Base-by-base conservation (phyloP, 2,888 invertebrate species). In the Lasius platythorax region DNA sequence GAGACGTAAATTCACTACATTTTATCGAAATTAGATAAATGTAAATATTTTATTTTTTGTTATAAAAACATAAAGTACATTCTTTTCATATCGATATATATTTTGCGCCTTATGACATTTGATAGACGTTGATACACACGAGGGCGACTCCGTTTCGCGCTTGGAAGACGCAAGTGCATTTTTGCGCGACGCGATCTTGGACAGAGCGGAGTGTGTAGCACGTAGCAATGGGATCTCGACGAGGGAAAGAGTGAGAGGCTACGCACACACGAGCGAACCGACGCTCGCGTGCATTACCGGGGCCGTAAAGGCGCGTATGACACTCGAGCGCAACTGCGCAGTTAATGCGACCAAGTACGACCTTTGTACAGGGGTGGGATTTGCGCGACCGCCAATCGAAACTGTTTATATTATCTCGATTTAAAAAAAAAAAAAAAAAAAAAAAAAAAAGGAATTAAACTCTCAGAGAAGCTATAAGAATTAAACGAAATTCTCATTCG, bases 321-420 rank as follows among this genome's bases (percentile, higher is more conserved):
- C 92, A 92, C 91, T 90, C 91, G 91, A 92, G 88, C 89, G 92
- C 93, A 94, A 93, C 94, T 94, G 93, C 94, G 94, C 93, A 94
- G 94, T 94, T 94, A 92, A 93, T 90, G 91, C 90, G 84, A 30
- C 72, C 73, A 4, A 33, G 40, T 61, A 67, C 76, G 74, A 72
- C 68, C 87, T 89, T 30, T 18, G 72, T 81, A 76, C 83, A 84
- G 87, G 91, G 90, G 90, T 87, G 82, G 73, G 61, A 88, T 81
- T 53, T 85, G 82, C 56, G 33, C 56, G 33, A 61, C 46, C 61
- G 58, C 75, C n/a, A 74, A 74, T 74, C 75, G 75, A 46, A 61
- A 79, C 37, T 28, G 46, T 61, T 74, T 61, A 37, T 40, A 12
- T 74, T 79, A 33, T 33, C 23, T 23, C 43, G 43, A 43, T 68